Percentiles rank a stretch among this genome's conserved stretches.
phyloP scores from a whole-genome alignment of 2,797 vertebrate genomes.

The Dromococcyx pavoninus region DNA sequence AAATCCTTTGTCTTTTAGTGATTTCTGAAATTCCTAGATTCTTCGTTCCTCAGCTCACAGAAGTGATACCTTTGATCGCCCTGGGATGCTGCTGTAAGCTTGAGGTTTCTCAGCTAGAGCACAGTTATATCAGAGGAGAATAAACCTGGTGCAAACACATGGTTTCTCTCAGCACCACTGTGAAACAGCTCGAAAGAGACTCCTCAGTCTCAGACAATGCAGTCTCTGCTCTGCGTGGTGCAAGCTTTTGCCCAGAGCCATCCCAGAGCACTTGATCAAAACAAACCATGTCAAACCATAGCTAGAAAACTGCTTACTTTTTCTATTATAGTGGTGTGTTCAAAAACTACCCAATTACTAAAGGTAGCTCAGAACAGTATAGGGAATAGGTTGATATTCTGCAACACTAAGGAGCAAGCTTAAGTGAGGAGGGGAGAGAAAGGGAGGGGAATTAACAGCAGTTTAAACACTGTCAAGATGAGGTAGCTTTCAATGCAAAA shows the following conservation, averaged over 20 bases:
- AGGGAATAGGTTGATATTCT: not conserved
- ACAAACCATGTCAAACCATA: not conserved
- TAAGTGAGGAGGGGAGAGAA: not conserved
- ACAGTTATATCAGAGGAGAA: not conserved
- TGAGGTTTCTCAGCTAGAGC: not conserved
- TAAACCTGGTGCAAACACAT: not conserved
- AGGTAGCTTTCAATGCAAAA: conserved; percentile 60
- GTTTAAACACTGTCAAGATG: conserved; percentile 59
- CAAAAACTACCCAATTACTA: not conserved
- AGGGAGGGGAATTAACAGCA: conserved; percentile 16
- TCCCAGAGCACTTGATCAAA: not conserved
- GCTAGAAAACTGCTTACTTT: not conserved
- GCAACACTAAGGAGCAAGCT: not conserved
- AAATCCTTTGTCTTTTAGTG: not conserved
- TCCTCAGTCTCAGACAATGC: not conserved
- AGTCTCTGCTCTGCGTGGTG: not conserved
- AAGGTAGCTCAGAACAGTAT: not conserved
- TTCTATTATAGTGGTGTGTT: not conserved
- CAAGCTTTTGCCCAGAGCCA: not conserved
- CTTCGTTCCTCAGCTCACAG: not conserved
- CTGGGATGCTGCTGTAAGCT: not conserved
- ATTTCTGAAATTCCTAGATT: not conserved
- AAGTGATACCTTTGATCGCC: not conserved
- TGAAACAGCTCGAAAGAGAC: not conserved
- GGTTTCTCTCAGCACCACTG: not conserved